phyloP scores from a whole-genome alignment of 2,113 vertebrate species.

The Hoplias malabaricus region DNA sequence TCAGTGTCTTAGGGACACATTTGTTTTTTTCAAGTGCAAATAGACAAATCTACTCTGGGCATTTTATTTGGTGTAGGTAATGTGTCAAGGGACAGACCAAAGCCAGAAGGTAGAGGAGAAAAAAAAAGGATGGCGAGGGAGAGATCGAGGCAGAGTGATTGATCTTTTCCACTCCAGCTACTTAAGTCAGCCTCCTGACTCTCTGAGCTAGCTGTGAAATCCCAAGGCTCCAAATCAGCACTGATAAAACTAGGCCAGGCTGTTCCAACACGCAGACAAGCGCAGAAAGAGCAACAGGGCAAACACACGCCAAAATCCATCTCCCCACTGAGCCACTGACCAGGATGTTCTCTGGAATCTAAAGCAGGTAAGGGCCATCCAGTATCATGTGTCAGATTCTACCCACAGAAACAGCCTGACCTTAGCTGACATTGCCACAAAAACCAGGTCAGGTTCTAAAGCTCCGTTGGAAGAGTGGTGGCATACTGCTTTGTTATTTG shows the following conservation, averaged over 20 bases:
- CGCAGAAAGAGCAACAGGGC: constrained; percentile 12
- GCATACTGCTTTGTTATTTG: not conserved
- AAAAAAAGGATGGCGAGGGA: constrained; percentile 14
- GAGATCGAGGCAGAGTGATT: constrained; percentile 17
- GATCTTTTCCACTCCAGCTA: constrained; percentile 32
- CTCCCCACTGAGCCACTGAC: not conserved
- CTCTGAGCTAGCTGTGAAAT: not conserved
- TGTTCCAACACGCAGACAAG: constrained; percentile 20
- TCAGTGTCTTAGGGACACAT: not conserved
- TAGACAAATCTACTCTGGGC: constrained; percentile 4
- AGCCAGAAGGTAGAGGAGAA: constrained; percentile 31
- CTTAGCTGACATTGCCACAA: not conserved
- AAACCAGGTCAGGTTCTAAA: constrained; percentile 13
- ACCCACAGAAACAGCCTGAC: not conserved
- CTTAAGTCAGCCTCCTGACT: constrained; percentile 30
- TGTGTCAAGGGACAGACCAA: constrained; percentile 25
- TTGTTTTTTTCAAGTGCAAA: constrained; percentile 11
- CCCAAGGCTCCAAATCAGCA: constrained; percentile 33
- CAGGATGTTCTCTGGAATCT: constrained; percentile 1
- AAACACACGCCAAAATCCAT: not conserved
- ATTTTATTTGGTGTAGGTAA: constrained; percentile 14
- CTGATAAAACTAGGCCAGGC: constrained; percentile 42
- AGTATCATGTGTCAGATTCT: not conserved
- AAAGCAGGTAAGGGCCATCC: not conserved
- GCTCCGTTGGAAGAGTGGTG: not conserved